Conservation (phyloP, 2,888 invertebrate species). For the Schrankia costaestrigalis region DNA sequence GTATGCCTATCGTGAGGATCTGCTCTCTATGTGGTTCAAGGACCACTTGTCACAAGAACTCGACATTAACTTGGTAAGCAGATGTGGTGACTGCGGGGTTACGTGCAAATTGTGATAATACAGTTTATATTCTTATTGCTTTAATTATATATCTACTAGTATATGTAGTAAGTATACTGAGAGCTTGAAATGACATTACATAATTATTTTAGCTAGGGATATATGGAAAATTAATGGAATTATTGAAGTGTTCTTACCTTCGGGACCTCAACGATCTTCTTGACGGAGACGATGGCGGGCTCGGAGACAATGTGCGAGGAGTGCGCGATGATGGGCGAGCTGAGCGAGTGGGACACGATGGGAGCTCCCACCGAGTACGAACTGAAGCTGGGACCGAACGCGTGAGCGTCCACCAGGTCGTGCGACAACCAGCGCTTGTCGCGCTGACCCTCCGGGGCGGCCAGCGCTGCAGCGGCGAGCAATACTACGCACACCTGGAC, state of each 20-base stretch:
- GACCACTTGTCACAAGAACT: too few species aligned
- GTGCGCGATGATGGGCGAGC: slow-evolving; percentile 20
- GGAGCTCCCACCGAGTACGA: slow-evolving; percentile 11
- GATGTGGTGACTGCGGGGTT: too few species aligned
- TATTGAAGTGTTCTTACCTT: slow-evolving; percentile 32
- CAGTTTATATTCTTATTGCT: too few species aligned
- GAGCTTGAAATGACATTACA: too few species aligned
- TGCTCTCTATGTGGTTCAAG: too few species aligned
- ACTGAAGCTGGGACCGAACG: slow-evolving; percentile 5
- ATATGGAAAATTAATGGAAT: too few species aligned
- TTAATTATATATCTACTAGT: too few species aligned
- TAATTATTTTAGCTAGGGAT: too few species aligned
- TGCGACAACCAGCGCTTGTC: slow-evolving; percentile 40
- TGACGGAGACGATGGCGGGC: slow-evolving; percentile 35
- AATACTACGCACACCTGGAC: slow-evolving; percentile 40
- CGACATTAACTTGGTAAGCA: too few species aligned
- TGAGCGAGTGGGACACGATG: slow-evolving; percentile 14
- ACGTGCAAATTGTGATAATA: too few species aligned
- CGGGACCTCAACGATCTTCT: slow-evolving; percentile 50
- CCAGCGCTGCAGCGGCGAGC: slow-evolving; percentile 36
- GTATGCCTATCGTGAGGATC: too few species aligned
- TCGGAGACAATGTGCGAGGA: slow-evolving; percentile 33
- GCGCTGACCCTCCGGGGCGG: slow-evolving; percentile 35
- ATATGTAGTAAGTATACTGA: too few species aligned
- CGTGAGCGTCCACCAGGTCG: slow-evolving; percentile 5